phyloP scores from a whole-genome alignment of 2,888 invertebrate genomes.

The Chirona hameri region DNA sequence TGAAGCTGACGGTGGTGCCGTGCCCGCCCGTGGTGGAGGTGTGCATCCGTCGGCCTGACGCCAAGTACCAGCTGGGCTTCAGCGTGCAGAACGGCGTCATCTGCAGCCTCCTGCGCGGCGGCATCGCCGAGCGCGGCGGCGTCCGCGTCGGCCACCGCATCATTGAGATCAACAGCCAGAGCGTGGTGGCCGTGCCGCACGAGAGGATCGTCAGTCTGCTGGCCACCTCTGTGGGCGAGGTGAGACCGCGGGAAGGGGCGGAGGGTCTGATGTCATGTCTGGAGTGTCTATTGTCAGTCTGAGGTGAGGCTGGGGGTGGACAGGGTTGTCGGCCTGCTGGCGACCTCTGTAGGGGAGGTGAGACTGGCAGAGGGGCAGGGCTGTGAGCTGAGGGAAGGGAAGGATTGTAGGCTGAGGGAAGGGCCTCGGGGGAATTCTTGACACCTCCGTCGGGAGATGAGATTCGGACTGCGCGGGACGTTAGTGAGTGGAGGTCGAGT shows the following conservation, averaged over 20 bases:
- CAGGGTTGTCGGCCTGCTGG: too few species aligned
- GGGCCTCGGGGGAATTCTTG: too few species aligned
- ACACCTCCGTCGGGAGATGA: too few species aligned
- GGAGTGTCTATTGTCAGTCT: too few species aligned
- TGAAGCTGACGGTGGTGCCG: conserved; percentile 97
- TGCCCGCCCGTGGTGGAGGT: conserved; percentile 99
- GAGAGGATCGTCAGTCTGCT: conserved; percentile 98
- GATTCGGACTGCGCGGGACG: too few species aligned
- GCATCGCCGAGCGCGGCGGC: conserved; percentile 98
- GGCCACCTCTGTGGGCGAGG: conserved; percentile 98
- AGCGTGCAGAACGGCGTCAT: conserved; percentile 99
- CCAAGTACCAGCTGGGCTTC: conserved; percentile 99
- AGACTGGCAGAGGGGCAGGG: too few species aligned
- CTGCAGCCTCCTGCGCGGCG: conserved; percentile 94
- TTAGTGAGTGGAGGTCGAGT: too few species aligned
- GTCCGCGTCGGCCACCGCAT: conserved; percentile 98
- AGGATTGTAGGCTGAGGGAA: too few species aligned
- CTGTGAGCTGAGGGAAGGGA: too few species aligned
- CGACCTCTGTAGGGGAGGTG: too few species aligned
- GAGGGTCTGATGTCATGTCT: background rate
- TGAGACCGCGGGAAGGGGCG: conserved; percentile 50
- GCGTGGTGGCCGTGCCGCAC: conserved; percentile 99
- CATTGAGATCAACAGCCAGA: conserved; percentile 99
- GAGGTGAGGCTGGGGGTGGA: too few species aligned
- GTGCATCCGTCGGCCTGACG: conserved; percentile 97